Evolutionary conservation across 2,888 invertebrate genomes (phyloP), one percentile per base, ranked within the genome.

Genomic region (Lasioglossum morio): DNA sequence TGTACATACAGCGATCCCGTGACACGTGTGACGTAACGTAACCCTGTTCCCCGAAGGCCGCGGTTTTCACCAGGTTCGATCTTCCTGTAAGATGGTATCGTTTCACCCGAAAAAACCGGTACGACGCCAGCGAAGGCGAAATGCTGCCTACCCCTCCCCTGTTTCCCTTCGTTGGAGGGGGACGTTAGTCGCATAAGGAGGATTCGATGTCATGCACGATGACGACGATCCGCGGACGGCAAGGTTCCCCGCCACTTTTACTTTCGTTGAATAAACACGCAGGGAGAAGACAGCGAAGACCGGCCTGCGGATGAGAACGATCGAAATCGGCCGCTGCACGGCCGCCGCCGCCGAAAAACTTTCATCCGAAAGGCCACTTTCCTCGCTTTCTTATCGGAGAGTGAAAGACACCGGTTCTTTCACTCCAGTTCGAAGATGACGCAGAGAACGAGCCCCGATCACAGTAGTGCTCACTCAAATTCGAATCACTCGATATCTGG

Each of bases 371-470:
- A n/a, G 89, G 75, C 82, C 84, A 94, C 94, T 94, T 94, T 94
- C 94, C 90, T 94, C 92, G 92, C 94, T 94, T 94, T 94, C 93
- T 94, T 94, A 92, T 92, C 92, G 91, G 92, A 93, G 92, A 93
- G 92, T 88, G 92, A 93, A 92, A 93, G 91, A 92, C 75, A 27
- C 73, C 82, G 85, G n/a, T 78, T 85, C 87, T 86, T 86, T 82
- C 85, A 79, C 79, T 80, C 34, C 66, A 53, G 27, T 81, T 74
- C 66, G 77, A 60, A 43, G 83, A 77, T 81, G 82, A 66, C 80
- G 53, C 37, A 5, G 69, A 4, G 23, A 34, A 66, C 34, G 34
- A 16, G 63, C 63, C 66, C 34, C 69, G 27, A 46, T 37, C 34
- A 8, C 53, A 53, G 53, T 53, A 53, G 48, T 53, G 48, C 48